Evolutionary conservation across 2,113 vertebrate genomes (phyloP), one percentile per base, ranked within the genome.

Genomic region (Micronisus gabar): DNA sequence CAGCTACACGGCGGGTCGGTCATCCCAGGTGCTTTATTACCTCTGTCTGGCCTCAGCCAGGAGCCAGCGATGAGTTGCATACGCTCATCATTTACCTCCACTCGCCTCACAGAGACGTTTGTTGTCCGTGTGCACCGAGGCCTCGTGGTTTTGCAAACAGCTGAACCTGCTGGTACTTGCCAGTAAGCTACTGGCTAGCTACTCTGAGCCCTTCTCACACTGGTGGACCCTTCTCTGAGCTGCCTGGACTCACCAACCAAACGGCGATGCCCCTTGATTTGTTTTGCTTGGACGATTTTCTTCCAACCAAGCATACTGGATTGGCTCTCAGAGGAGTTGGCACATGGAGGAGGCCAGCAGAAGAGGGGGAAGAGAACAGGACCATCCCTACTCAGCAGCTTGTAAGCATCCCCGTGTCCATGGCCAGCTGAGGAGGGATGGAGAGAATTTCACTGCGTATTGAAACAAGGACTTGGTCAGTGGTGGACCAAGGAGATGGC

Each of bases 251-350:
- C 23, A 15, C 45, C 55, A 62, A 0, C n/a, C 5, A 1, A 55
- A 53, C 0, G 2, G 72, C 72, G 43, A 29, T 36, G 40, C 12
- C 76, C 68, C 63, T 70, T n/a, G 34, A 34, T 56, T 91, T 65
- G 30, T 55, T 92, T 84, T 70, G 12, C 34, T 43, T 52, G 30
- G 20, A 3, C 2, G 2, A 22, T 65, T 88, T 93, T 91, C 58
- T 53, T 73, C 40, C 12, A 70, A 23, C 65, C 66, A 20, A 32
- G 47, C 65, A 23, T 41, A 19, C 17, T 25, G 45, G 41, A 21
- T 86, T 0, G 0, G 80, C n/a, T 88, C 71, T 86, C 0, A 0
- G 61, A 61, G 53, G 32, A 36, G 25, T 5, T 11, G 2, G 73
- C 38, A 41, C 9, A 2, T n/a, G 79, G 66, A 74, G 8, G 27